Conservation (phyloP, 2,888 invertebrate genomes). For the Drosophila kanekoi region DNA sequence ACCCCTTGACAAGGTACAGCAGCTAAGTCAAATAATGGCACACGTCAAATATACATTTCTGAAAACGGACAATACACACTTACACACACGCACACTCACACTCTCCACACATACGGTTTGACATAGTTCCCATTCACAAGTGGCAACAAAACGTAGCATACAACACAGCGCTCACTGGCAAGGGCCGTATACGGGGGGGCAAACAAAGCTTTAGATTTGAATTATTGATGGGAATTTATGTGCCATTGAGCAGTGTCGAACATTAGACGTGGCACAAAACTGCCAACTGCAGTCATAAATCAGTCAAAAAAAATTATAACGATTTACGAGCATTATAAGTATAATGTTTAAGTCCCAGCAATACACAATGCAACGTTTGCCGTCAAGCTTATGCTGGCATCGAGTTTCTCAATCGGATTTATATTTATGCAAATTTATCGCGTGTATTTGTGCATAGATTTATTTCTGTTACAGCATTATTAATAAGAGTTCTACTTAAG, state of each 20-base stretch:
- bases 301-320: constrained; percentile 52
- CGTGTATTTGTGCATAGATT: background rate
- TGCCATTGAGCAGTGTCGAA: constrained; percentile 48
- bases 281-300: constrained; percentile 65
- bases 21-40: constrained; percentile 45
- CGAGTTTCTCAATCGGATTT: constrained; percentile 33
- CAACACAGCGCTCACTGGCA: constrained; percentile 25
- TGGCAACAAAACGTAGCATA: constrained; percentile 29
- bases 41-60: constrained; percentile 27
- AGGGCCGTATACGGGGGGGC: constrained; percentile 8
- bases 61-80: constrained; percentile 24
- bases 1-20: constrained; percentile 21
- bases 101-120: constrained; percentile 11
- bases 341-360: constrained; percentile 6
- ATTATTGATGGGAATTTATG: constrained; percentile 74
- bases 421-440: constrained; percentile 30
- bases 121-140: constrained; percentile 15
- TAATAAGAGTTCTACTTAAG: background rate
- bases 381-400: constrained; percentile 17
- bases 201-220: constrained; percentile 57
- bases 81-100: constrained; percentile 12
- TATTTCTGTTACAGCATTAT: background rate
- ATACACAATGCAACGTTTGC: constrained; percentile 8
- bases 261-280: constrained; percentile 27
- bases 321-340: constrained; percentile 48